These are phyloP conservation scores for Xiphydria camelus DNA, from an alignment of 2,888 invertebrate species.

Conservation along the genomic window DNA sequence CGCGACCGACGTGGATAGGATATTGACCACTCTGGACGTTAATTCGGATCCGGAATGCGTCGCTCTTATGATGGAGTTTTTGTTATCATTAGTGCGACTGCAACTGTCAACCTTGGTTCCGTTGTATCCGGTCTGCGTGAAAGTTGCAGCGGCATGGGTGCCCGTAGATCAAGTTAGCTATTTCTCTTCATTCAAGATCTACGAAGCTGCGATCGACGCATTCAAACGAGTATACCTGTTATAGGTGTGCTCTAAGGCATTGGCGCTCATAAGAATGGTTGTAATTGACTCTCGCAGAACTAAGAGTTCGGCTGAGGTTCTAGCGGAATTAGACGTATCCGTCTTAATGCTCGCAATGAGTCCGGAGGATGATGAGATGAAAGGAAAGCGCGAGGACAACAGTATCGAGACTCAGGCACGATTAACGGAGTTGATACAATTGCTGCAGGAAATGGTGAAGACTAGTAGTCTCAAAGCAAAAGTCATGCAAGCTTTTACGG, in stretches of 20 bases:
- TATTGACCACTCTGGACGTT: conserved; percentile 50
- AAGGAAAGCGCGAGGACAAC: conserved; percentile 16
- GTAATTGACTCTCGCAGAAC: conserved; percentile 48
- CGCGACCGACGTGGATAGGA: conserved; percentile 48
- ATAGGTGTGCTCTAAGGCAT: conserved; percentile 56
- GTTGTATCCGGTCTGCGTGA: conserved; percentile 56
- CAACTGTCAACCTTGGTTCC: conserved; percentile 52
- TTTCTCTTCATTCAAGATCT: conserved; percentile 10
- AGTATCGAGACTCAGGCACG: conserved; percentile 51
- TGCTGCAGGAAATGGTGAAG: conserved; percentile 58
- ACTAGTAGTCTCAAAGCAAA: conserved; percentile 45
- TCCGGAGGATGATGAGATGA: conserved; percentile 43
- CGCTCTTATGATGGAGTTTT: conserved; percentile 60
- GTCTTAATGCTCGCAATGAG: conserved; percentile 55
- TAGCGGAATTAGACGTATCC: conserved; percentile 55
- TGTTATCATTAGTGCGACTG: conserved; percentile 58
- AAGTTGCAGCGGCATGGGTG: conserved; percentile 60
- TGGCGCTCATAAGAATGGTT: conserved; percentile 56
- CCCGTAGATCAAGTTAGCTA: conserved; percentile 53
- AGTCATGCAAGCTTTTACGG: conserved; percentile 54
- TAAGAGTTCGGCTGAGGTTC: conserved; percentile 35
- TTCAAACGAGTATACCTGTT: background rate
- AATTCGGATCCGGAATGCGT: conserved; percentile 59
- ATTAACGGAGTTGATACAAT: conserved; percentile 59
- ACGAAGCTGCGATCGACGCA: too few relatives aligned